phyloP scores from a whole-genome alignment of 2,888 invertebrate genomes.

The Anagyrus pseudococci region DNA sequence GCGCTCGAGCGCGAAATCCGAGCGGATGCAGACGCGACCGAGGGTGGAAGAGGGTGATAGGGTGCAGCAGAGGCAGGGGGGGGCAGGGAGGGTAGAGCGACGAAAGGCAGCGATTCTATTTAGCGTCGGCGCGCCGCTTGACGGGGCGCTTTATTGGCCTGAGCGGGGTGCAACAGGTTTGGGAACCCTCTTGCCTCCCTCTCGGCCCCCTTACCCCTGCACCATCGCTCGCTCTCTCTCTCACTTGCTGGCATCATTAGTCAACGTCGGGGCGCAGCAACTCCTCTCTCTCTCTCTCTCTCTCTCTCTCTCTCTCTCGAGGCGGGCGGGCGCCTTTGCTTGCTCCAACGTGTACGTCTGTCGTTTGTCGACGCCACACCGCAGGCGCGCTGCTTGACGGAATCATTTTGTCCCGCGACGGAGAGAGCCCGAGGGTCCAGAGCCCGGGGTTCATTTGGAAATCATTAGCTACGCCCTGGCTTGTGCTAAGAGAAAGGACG shows the following conservation, averaged over 20 bases:
- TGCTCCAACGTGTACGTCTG: slow-evolving; percentile 7
- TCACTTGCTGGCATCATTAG: slow-evolving; percentile 55
- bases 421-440: no score
- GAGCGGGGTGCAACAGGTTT: slow-evolving; percentile 58
- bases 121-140: slow-evolving; percentile 55
- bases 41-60: no score
- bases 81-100: slow-evolving; percentile 40
- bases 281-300: slow-evolving; percentile 28
- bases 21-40: no score
- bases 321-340: not conserved
- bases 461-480: slow-evolving; percentile 19
- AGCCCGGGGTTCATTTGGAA: slow-evolving; percentile 29
- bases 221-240: no score
- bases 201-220: no score
- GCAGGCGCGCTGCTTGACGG: slow-evolving; percentile 26
- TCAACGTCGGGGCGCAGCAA: slow-evolving; percentile 51
- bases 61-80: not conserved
- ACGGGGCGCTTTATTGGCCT: slow-evolving; percentile 54
- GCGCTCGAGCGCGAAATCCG: no score
- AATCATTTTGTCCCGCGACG: slow-evolving; percentile 32
- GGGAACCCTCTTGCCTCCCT: slow-evolving; percentile 47
- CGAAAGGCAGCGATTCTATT: slow-evolving; percentile 58
- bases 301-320: slow-evolving; percentile 26
- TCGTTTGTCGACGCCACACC: not conserved
- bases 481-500: no score